Conservation (phyloP, 2,888 invertebrate genomes). For the Cybosia mesomella region DNA sequence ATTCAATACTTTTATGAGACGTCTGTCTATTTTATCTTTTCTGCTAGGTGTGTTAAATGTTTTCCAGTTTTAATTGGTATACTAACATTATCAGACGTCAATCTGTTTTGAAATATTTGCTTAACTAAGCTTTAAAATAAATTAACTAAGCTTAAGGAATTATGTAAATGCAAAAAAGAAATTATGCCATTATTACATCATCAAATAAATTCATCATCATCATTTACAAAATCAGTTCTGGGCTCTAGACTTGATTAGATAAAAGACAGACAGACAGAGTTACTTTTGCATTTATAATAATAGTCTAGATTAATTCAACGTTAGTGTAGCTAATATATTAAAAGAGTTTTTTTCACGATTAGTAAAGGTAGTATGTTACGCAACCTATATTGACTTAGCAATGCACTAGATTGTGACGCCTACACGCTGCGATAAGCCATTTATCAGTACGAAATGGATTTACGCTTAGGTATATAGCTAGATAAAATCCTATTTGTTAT, state of each 20-base stretch:
- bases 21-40: slow-evolving; percentile 33
- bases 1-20: slow-evolving; percentile 29
- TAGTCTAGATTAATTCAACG: too few species aligned
- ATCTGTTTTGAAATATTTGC: too few species aligned
- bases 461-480: slow-evolving; percentile 51
- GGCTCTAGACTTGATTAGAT: too few species aligned
- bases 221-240: too few species aligned
- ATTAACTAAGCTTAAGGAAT: too few species aligned
- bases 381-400: slow-evolving; percentile 41
- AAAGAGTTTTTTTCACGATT: neutral
- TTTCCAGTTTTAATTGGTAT: slow-evolving; percentile 17
- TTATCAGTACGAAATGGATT: slow-evolving; percentile 61
- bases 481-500: slow-evolving; percentile 53
- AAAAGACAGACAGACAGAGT: too few species aligned
- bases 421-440: slow-evolving; percentile 55
- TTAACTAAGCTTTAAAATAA: too few species aligned
- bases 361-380: slow-evolving; percentile 23
- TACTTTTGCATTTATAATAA: neutral
- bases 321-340: too few species aligned
- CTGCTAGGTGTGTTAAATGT: slow-evolving; percentile 36
- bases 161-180: too few species aligned
- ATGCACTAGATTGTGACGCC: slow-evolving; percentile 52
- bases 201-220: too few species aligned
- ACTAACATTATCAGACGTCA: neutral
- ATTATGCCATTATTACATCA: too few species aligned